Evolutionary conservation across 2,888 invertebrate species (phyloP), one percentile per base, ranked within the genome.

Genomic region (Amphipyra tragopoginis): DNA sequence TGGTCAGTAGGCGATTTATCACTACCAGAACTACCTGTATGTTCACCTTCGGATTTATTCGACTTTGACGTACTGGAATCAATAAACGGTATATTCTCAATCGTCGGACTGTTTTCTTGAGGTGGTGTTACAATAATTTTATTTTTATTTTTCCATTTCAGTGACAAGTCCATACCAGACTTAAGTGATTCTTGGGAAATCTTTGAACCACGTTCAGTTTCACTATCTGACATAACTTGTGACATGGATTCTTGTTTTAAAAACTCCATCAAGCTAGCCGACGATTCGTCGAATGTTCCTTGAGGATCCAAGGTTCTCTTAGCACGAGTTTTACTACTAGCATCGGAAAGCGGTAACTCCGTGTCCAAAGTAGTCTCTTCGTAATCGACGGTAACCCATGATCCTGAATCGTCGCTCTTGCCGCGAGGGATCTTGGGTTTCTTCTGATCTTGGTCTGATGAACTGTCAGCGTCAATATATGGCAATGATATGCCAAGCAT

Each of bases 331-430:
- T 77, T 88, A 47, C 78, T 83, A 52, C 88, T 89, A 15, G 84
- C 80, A 74, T 96, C 96, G 8, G 96, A 96, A 33, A 90, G 68
- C 8, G 87, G 89, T 6, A 96, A 91, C 75, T 96, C 96, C 2
- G 96, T 95, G 21, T 96, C 96, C 13, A 79, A 54, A 0, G 95
- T 96, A n/a, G 96, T 95, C 73, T 97, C 96, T 70, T 97, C 96
- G 82, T 96, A 96, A 77, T 97, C 97, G 2, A 96, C 95, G 0
- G 96, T 96, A 73, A 96, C 93, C 96, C 96, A 97, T 1, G 97
- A 97, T 1, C 95, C 96, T 0, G 96, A 96, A 81, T 97, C 97
- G 84, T 96, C 96, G 74, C 96, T 97, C 77, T 93, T 93, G 64
- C 96, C 96, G 3, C 96, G 95, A 38, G 79, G 75, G 9, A 93